phyloP scores from a whole-genome alignment of 2,113 vertebrate species.

The Atlantisia rogersi region DNA sequence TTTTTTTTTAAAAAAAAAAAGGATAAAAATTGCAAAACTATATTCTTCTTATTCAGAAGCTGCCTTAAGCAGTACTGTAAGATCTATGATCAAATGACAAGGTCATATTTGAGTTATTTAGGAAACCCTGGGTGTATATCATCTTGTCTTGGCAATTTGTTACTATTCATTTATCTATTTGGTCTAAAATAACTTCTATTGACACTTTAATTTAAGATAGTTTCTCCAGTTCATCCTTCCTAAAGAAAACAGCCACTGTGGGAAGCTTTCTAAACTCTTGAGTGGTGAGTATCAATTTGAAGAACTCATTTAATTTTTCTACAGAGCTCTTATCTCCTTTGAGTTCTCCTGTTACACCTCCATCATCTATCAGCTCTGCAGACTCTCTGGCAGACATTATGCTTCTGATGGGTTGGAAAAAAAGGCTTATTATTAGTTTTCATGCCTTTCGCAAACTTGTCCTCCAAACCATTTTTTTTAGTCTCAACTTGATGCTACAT shows the following conservation, averaged over 20 bases:
- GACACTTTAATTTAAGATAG: conserved; percentile 36
- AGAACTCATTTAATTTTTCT: conserved; percentile 21
- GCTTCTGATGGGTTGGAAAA: neutral
- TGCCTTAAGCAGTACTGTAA: neutral
- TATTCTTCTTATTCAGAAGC: neutral
- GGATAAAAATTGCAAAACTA: neutral
- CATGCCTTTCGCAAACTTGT: neutral
- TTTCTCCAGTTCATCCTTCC: neutral
- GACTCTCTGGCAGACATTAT: neutral
- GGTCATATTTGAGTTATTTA: conserved; percentile 28
- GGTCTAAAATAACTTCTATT: conserved; percentile 30
- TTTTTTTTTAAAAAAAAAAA: neutral
- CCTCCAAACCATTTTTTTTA: neutral
- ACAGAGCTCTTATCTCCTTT: neutral
- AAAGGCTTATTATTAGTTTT: neutral
- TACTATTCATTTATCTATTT: conserved; percentile 41
- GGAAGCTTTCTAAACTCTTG: neutral
- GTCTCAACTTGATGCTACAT: neutral
- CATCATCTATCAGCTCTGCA: conserved; percentile 9
- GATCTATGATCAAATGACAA: neutral
- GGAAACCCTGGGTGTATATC: neutral
- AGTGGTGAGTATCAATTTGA: neutral
- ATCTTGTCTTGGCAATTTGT: neutral
- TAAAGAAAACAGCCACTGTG: neutral
- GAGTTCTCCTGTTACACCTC: neutral